phyloP scores from a whole-genome alignment of 2,888 invertebrate genomes.

The Xanthorhoe designata region DNA sequence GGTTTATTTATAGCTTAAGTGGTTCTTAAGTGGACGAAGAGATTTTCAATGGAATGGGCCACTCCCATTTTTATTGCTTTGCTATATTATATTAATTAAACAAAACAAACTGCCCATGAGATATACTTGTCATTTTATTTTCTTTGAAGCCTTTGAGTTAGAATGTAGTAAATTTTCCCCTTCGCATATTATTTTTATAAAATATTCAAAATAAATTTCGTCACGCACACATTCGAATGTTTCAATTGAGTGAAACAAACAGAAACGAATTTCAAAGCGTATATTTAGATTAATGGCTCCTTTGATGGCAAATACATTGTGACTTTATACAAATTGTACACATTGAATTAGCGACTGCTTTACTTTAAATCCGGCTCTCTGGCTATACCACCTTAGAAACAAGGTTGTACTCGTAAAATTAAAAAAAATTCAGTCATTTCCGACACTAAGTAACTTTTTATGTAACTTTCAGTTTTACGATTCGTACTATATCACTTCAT shows the following conservation, averaged over 20 bases:
- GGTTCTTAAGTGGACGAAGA: constrained; percentile 15
- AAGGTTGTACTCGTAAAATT: no score
- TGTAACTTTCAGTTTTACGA: no score
- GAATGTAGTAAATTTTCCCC: neutral
- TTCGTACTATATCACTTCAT: no score
- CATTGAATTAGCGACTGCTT: constrained; percentile 1
- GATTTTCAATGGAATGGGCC: constrained; percentile 1
- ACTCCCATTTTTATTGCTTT: neutral
- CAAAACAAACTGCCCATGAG: neutral
- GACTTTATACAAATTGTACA: constrained; percentile 23
- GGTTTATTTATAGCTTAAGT: constrained; percentile 35
- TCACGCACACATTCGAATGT: constrained; percentile 5
- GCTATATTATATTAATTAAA: no score
- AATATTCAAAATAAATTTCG: constrained; percentile 6
- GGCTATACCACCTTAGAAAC: neutral
- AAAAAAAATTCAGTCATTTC: no score
- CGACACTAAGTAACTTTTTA: no score
- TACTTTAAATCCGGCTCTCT: neutral
- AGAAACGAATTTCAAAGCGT: constrained; percentile 21
- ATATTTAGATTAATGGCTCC: constrained; percentile 18
- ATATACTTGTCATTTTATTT: neutral
- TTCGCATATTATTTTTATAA: constrained; percentile 4
- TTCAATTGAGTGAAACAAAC: neutral
- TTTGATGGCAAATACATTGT: constrained; percentile 23
- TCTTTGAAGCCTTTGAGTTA: neutral